Conservation (phyloP, 2,797 vertebrate species). For the Remorina albescens region DNA sequence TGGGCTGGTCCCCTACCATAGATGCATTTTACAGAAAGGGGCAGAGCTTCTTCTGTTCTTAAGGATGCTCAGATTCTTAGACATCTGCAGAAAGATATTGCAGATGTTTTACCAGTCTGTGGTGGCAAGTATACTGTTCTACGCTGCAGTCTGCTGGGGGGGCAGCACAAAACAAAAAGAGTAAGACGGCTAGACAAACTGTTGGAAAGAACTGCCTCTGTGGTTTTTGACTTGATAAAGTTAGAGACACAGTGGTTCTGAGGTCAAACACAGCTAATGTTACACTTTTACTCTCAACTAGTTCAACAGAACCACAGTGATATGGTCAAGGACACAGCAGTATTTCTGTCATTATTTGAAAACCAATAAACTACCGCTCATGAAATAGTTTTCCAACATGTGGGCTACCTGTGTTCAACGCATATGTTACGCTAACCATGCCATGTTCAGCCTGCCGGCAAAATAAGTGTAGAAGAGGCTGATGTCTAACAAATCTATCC, state of each 20-base stretch:
- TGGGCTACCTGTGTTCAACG: not conserved
- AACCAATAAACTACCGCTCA: constrained; percentile 4
- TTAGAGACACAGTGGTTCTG: constrained; percentile 11
- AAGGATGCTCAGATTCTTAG: too few species aligned
- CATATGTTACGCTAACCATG: not conserved
- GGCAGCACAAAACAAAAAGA: too few species aligned
- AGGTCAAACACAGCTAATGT: not conserved
- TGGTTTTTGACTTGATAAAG: constrained; percentile 23
- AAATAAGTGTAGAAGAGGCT: not conserved
- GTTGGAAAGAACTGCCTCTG: too few species aligned
- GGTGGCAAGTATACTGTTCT: too few species aligned
- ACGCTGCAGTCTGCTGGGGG: too few species aligned
- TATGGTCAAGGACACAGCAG: not conserved
- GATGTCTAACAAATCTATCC: not conserved
- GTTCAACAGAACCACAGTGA: not conserved
- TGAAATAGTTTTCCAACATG: not conserved
- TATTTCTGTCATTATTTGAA: not conserved
- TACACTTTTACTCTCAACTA: not conserved
- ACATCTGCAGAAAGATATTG: too few species aligned
- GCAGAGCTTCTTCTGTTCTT: too few species aligned
- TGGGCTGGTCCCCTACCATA: too few species aligned
- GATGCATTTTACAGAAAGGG: too few species aligned
- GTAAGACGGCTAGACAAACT: too few species aligned
- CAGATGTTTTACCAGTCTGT: too few species aligned
- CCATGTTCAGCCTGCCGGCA: not conserved